Conservation (phyloP, 2,888 invertebrate species). For the Perithous albicinctus region DNA sequence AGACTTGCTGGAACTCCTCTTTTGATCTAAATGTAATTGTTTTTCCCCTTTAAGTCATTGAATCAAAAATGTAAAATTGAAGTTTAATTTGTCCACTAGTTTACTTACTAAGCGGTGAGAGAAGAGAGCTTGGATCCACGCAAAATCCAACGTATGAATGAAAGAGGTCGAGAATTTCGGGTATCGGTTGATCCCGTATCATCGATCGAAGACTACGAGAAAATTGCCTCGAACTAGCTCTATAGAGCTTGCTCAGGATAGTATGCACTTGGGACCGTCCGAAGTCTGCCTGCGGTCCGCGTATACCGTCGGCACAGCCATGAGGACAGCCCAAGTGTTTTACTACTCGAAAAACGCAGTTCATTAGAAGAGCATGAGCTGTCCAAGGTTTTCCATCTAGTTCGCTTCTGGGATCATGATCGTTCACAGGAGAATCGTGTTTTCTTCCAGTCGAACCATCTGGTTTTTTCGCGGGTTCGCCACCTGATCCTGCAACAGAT, state of each 20-base stretch:
- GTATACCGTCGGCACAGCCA: conserved; percentile 92
- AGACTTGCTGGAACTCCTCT: conserved; percentile 89
- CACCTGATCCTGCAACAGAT: conserved; percentile 70
- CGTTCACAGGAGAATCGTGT: conserved; percentile 75
- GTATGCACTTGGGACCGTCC: conserved; percentile 94
- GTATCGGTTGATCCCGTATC: conserved; percentile 91
- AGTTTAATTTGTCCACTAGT: conserved; percentile 1
- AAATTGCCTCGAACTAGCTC: conserved; percentile 89
- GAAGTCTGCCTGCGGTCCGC: conserved; percentile 96
- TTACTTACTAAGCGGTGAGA: conserved; percentile 95
- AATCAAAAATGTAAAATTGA: not conserved
- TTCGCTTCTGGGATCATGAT: conserved; percentile 72
- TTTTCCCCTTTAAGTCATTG: not conserved
- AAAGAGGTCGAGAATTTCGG: conserved; percentile 96
- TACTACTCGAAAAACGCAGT: conserved; percentile 90
- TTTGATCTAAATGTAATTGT: conserved; percentile 87
- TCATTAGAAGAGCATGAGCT: conserved; percentile 91
- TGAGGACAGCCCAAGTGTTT: conserved; percentile 97
- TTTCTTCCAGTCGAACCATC: conserved; percentile 72
- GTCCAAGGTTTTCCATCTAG: conserved; percentile 79
- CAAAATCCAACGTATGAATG: conserved; percentile 99
- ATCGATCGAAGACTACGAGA: conserved; percentile 89
- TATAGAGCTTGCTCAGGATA: conserved; percentile 91
- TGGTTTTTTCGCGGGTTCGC: conserved; percentile 70
- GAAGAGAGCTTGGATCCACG: conserved; percentile 93